A percentile compares a stretch with the other conserved stretches of the same genome.
phyloP scores from a whole-genome alignment of 2,797 vertebrate genomes.

The Remorina albescens region DNA sequence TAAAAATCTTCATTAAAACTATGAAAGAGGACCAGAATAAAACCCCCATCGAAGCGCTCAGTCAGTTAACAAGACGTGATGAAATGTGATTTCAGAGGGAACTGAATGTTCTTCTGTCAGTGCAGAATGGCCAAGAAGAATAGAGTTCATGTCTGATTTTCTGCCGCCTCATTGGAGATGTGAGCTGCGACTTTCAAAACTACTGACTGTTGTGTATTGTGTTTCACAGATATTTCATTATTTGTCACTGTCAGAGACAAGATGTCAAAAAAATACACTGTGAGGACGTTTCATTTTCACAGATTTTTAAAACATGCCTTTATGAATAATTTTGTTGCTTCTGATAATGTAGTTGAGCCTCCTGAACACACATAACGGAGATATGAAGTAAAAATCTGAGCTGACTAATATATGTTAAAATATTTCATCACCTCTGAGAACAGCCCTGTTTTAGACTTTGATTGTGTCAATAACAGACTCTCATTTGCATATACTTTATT shows the following conservation, averaged over 20 bases:
- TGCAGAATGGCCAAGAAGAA: slow-evolving; percentile 23
- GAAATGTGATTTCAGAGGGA: slow-evolving; percentile 23
- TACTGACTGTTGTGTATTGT: not conserved
- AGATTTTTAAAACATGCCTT: not conserved
- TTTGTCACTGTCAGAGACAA: not conserved
- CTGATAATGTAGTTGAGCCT: not conserved
- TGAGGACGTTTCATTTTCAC: not conserved
- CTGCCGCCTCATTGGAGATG: slow-evolving; percentile 6
- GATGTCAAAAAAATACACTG: not conserved
- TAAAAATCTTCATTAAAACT: not conserved
- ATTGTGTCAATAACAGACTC: not conserved
- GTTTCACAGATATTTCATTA: slow-evolving; percentile 2
- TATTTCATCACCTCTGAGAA: not conserved
- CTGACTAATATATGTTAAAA: not conserved
- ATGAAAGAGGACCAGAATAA: too few relatives aligned
- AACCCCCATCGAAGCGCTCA: not conserved
- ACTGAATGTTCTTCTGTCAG: slow-evolving; percentile 17
- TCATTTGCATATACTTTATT: not conserved
- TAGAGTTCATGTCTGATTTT: slow-evolving; percentile 15
- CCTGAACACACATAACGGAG: too few relatives aligned
- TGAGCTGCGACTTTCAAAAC: not conserved
- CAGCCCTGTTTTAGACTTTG: not conserved
- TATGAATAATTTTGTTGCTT: not conserved
- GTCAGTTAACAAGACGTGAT: slow-evolving; percentile 1
- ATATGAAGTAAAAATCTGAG: too few relatives aligned